phyloP scores from a whole-genome alignment of 2,888 invertebrate species.

The Ornithoptera priamus region DNA sequence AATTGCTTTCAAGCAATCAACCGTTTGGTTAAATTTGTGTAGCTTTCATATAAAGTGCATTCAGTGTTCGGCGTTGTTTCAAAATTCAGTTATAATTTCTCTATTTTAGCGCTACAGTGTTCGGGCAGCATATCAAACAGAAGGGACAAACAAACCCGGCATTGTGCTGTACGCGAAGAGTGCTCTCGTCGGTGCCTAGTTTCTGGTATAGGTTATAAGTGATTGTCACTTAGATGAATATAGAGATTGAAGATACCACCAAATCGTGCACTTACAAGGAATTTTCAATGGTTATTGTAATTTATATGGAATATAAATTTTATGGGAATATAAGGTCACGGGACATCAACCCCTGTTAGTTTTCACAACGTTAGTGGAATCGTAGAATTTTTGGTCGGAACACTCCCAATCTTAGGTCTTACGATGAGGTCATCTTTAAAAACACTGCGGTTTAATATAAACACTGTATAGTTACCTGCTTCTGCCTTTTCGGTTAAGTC shows the following conservation, averaged over 20 bases:
- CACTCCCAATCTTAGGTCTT: no score
- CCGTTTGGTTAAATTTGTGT: conserved; percentile 32
- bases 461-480: no score
- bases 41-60: conserved; percentile 39
- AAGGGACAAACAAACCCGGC: conserved; percentile 58
- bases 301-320: no score
- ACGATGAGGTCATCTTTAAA: no score
- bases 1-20: conserved; percentile 29
- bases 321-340: no score
- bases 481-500: no score
- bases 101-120: conserved; percentile 49
- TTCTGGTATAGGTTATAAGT: conserved; percentile 32
- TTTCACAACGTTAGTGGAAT: no score
- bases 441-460: no score
- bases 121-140: conserved; percentile 53
- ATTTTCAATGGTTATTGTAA: background rate
- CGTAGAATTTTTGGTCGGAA: no score
- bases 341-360: no score
- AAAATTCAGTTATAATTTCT: conserved; percentile 65
- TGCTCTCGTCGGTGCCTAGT: conserved; percentile 42
- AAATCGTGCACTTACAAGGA: background rate
- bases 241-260: background rate
- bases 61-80: conserved; percentile 49
- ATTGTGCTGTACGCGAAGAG: conserved; percentile 53
- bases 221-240: conserved; percentile 5